These are phyloP conservation scores for Eurystomus gularis DNA, from an alignment of 2,113 vertebrate species.

Conservation along the genomic window DNA sequence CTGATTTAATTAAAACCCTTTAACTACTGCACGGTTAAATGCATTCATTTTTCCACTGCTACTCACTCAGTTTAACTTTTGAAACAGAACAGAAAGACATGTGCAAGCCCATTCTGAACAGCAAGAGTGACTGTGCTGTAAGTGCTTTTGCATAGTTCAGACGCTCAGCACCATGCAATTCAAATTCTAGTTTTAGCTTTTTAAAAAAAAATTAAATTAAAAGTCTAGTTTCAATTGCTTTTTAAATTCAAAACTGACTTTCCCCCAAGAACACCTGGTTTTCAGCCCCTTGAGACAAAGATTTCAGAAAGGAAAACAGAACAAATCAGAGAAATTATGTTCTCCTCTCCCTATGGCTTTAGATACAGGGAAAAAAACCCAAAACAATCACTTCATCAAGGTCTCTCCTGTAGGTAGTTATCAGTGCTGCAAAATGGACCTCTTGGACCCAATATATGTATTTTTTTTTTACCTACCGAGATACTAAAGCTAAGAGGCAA, in stretches of 20 bases:
- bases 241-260: neutral
- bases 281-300: neutral
- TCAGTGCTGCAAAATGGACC: neutral
- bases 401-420: neutral
- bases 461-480: too few relatives aligned
- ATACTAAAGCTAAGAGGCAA: too few relatives aligned
- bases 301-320: neutral
- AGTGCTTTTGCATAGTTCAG: neutral
- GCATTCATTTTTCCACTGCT: neutral
- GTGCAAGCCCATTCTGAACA: neutral
- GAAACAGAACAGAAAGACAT: neutral
- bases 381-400: too few relatives aligned
- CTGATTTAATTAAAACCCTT: neutral
- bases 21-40: neutral
- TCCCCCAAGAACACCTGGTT: neutral
- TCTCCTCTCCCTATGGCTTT: neutral
- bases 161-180: neutral
- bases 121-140: neutral
- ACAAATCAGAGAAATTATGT: neutral
- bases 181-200: neutral
- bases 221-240: neutral
- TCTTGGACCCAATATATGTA: fast-evolving
- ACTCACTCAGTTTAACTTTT: neutral
- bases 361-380: neutral
- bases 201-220: neutral